A percentile compares a stretch with the other conserved stretches of the same genome.
phyloP scores from a whole-genome alignment of 2,888 invertebrate species.

The Caenorhabditis sp. region DNA sequence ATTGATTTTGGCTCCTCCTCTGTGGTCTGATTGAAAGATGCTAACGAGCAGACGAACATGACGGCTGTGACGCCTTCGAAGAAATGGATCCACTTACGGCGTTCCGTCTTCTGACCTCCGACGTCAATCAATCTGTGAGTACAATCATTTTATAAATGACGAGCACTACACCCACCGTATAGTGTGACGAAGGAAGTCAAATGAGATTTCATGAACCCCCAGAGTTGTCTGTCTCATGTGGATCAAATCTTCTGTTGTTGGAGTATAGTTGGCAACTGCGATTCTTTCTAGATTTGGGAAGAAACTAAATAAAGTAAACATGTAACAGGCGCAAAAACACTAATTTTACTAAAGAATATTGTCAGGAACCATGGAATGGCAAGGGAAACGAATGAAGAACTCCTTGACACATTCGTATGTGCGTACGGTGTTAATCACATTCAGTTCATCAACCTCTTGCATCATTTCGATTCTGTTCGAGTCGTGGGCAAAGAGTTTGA shows the following conservation, averaged over 20 bases:
- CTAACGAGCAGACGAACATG: slow-evolving; percentile 64
- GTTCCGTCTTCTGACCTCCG: slow-evolving; percentile 68
- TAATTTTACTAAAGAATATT: slow-evolving; percentile 62
- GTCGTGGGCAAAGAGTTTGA: slow-evolving; percentile 53
- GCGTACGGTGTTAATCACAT: slow-evolving; percentile 48
- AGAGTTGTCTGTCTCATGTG: slow-evolving; percentile 64
- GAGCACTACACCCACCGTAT: slow-evolving; percentile 46
- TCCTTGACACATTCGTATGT: slow-evolving; percentile 38
- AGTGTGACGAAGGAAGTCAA: slow-evolving; percentile 55
- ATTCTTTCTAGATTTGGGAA: slow-evolving; percentile 56
- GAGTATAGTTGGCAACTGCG: slow-evolving; percentile 47
- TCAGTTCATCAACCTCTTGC: slow-evolving; percentile 61
- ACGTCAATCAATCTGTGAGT: slow-evolving; percentile 66
- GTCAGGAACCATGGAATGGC: slow-evolving; percentile 61
- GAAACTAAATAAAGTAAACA: slow-evolving; percentile 47
- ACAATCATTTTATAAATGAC: background rate
- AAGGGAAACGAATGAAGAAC: slow-evolving; percentile 34
- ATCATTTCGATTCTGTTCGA: slow-evolving; percentile 58
- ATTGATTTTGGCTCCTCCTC: slow-evolving; percentile 53
- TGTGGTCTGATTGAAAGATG: slow-evolving; percentile 61
- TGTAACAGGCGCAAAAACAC: background rate
- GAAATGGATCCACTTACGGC: slow-evolving; percentile 71
- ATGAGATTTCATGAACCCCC: slow-evolving; percentile 67
- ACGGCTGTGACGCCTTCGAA: slow-evolving; percentile 69
- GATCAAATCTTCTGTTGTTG: slow-evolving; percentile 60